Evolutionary conservation across 2,797 vertebrate genomes (phyloP).

Genomic region (Coendou prehensilis): DNA sequence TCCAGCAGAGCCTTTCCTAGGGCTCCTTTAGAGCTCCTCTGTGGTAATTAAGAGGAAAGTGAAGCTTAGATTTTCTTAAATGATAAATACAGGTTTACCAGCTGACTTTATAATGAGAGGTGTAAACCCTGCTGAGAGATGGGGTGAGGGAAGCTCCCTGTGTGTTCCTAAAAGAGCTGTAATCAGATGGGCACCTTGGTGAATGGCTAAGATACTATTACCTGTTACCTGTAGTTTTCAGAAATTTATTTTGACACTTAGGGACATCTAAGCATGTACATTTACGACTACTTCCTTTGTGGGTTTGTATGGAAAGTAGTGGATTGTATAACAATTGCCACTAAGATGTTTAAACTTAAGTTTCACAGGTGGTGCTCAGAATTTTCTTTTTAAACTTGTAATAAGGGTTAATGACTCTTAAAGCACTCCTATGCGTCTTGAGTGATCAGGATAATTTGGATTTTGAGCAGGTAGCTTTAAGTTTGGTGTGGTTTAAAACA

Average conservation of each 20-base stretch:
- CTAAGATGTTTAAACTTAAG: background rate
- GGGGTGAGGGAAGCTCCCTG: background rate
- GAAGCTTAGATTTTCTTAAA: constrained; percentile 28
- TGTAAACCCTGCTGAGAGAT: background rate
- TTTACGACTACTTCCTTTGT: constrained; percentile 69
- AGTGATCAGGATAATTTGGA: background rate
- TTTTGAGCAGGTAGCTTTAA: background rate
- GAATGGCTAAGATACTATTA: constrained; percentile 17
- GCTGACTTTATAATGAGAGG: constrained; percentile 53
- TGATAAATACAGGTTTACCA: constrained; percentile 64
- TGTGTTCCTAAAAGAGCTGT: background rate
- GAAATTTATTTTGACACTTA: constrained; percentile 74
- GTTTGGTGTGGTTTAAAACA: background rate
- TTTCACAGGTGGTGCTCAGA: background rate
- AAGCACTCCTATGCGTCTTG: background rate
- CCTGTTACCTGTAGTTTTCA: background rate
- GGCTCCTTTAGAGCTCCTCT: background rate
- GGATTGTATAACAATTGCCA: constrained; percentile 4
- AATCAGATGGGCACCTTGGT: constrained; percentile 5
- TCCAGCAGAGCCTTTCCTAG: constrained; percentile 5
- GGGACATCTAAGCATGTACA: constrained; percentile 45
- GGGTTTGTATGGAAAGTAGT: constrained; percentile 50
- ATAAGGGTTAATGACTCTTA: background rate
- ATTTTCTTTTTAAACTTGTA: constrained; percentile 8
- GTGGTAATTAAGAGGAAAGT: constrained; percentile 77